Evolutionary conservation across 1,140 invertebrate species (phyloP).

Genomic region (Phymastichus coffea): DNA sequence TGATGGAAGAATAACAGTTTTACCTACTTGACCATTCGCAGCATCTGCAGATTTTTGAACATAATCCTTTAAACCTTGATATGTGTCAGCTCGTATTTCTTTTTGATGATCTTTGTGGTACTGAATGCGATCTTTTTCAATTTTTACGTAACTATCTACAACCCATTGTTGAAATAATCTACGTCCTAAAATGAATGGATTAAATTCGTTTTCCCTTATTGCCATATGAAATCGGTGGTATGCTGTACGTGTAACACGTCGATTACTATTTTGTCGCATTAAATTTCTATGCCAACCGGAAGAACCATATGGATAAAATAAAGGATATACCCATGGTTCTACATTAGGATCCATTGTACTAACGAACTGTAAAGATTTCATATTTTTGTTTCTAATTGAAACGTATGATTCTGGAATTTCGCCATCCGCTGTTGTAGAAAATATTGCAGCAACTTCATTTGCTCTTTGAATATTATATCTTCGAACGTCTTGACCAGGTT

Average conservation of each 20-base stretch:
- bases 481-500: constrained; percentile 1
- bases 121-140: constrained; percentile 16
- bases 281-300: constrained; percentile 16
- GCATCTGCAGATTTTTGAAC: constrained; percentile 23
- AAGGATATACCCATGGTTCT: constrained; percentile 18
- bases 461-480: constrained; percentile 6
- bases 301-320: constrained; percentile 12
- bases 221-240: constrained; percentile 2
- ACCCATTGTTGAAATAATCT: constrained; percentile 13
- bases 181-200: constrained; percentile 5
- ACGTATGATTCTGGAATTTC: constrained; percentile 25
- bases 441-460: constrained; percentile 14
- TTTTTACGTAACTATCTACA: constrained; percentile 17
- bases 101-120: constrained; percentile 24
- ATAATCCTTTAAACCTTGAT: constrained; percentile 20
- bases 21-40: constrained; percentile 29
- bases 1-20: constrained; percentile 42
- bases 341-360: constrained; percentile 10
- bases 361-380: constrained; percentile 11
- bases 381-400: constrained; percentile 14
- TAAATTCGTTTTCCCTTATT: constrained; percentile 7
- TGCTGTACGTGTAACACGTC: constrained; percentile 2
- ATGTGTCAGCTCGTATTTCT: constrained; percentile 13
- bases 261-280: neutral
- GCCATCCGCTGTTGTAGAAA: constrained; percentile 25